Base-by-base conservation (phyloP, 2,888 invertebrate species). In the Tridacna gigas region DNA sequence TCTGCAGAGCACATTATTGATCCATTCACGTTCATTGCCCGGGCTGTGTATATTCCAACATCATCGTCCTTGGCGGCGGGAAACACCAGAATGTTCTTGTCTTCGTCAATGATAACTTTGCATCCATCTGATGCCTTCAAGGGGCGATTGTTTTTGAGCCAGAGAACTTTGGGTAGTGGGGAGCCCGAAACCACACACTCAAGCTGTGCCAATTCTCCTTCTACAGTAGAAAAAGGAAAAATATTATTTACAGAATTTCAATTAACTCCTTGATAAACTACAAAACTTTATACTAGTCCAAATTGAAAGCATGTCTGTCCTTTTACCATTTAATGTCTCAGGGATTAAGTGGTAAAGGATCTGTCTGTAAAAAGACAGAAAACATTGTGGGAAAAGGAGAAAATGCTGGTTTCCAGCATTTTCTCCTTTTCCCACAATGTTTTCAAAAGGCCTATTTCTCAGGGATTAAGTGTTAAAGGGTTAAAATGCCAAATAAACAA, bases 21-120 rank as follows among this genome's bases (percentile, higher is more conserved):
- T 69, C 99, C 92, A 75, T 91, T 89, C 5, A 88, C 84, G 82
- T 92, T 93, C 85, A 91, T 91, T 0, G 92, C 90, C 67, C 91
- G 87, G 48, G 93, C 94, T 7, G 93, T 93, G 88, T 94, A 94
- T n/a, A 89, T 86, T 91, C 98, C 98, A 47, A 94, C 97, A 95
- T 98, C 98, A 95, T 98, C 98, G 96, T 98, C 98, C 95, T 97
- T 98, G 28, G 98, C 98, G 91, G 92, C 97, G 97, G 92, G 97
- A 97, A 99, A 98, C 90, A 98, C 95, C 88, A 99, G 96, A 86
- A 97, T 97, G 76, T 91, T 90, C 20, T 82, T 88, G 26, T 89
- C 91, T 20, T 92, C 93, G 79, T 93, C 92, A 51, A 86, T 85
- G 11, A 84, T 86, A 28, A 93, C 88, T 47, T 87, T 87, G 67